phyloP scores from a whole-genome alignment of 2,888 invertebrate genomes.

The Polydrusus cervinus region DNA sequence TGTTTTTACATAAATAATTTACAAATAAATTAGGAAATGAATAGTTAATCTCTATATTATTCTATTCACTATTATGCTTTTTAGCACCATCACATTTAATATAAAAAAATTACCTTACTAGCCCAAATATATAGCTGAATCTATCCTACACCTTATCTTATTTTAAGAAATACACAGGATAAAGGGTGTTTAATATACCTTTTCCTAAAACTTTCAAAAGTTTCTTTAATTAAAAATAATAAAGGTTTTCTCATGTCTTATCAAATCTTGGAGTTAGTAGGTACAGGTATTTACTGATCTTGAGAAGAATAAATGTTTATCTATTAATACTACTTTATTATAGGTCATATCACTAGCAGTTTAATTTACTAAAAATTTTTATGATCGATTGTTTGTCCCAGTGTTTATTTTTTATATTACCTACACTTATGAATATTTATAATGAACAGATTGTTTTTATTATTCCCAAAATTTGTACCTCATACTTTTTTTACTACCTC shows the following conservation, averaged over 20 bases:
- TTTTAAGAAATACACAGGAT: constrained; percentile 4
- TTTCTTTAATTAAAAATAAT: background rate
- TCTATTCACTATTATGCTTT: constrained; percentile 61
- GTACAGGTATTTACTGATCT: too few relatives aligned
- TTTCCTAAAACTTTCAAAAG: background rate
- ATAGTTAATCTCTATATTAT: constrained; percentile 58
- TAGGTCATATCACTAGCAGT: too few relatives aligned
- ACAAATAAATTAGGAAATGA: constrained; percentile 59
- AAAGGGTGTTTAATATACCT: background rate
- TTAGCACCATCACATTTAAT: constrained; percentile 70
- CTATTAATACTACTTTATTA: too few relatives aligned
- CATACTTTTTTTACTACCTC: background rate
- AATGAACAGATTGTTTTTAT: too few relatives aligned
- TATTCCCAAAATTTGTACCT: too few relatives aligned
- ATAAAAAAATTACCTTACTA: constrained; percentile 57
- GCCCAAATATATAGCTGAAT: constrained; percentile 43
- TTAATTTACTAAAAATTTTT: too few relatives aligned
- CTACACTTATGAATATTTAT: too few relatives aligned
- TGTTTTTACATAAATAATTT: constrained; percentile 53
- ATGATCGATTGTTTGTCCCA: too few relatives aligned
- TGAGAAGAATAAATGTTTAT: too few relatives aligned
- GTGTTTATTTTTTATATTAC: too few relatives aligned
- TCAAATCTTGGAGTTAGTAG: too few relatives aligned
- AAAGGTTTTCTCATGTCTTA: background rate
- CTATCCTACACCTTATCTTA: constrained; percentile 25